Percentiles rank a stretch among this genome's conserved stretches.
Conservation (phyloP, 2,113 vertebrate genomes). For the Larimichthys polyactis region DNA sequence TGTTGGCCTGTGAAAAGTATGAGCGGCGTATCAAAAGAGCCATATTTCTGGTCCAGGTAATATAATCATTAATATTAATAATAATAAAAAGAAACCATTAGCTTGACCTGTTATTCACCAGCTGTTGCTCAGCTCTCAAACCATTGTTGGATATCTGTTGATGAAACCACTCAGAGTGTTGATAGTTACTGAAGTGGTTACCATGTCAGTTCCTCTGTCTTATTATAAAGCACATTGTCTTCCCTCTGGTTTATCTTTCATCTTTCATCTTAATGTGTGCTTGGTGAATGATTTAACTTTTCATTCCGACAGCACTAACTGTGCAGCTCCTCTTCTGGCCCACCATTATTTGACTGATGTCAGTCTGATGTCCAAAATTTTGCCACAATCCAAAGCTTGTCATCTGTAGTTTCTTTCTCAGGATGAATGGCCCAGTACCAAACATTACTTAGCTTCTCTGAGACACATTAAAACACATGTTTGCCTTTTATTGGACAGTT, state of each 20-base stretch:
- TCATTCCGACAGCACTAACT: neutral
- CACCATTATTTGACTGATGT: neutral
- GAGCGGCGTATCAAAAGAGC: neutral
- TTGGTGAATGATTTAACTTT: conserved; percentile 37
- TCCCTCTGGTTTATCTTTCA: conserved; percentile 22
- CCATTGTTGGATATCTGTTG: conserved; percentile 18
- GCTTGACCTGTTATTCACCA: neutral
- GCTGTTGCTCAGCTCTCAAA: neutral
- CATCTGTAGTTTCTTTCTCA: neutral
- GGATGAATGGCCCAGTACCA: too few relatives aligned
- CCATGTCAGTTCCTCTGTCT: conserved; percentile 21
- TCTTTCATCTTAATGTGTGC: neutral
- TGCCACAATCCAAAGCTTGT: neutral
- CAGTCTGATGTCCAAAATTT: neutral
- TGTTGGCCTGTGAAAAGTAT: neutral
- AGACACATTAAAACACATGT: neutral
- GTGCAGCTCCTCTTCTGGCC: neutral
- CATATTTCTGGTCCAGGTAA: neutral
- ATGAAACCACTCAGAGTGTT: conserved; percentile 35
- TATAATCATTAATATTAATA: neutral
- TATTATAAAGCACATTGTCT: conserved; percentile 7
- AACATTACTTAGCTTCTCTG: neutral
- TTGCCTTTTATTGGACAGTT: neutral
- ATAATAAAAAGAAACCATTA: neutral
- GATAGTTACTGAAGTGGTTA: conserved; percentile 40